Base-by-base conservation (phyloP, 2,888 invertebrate genomes). In the Pasiphila rectangulata region DNA sequence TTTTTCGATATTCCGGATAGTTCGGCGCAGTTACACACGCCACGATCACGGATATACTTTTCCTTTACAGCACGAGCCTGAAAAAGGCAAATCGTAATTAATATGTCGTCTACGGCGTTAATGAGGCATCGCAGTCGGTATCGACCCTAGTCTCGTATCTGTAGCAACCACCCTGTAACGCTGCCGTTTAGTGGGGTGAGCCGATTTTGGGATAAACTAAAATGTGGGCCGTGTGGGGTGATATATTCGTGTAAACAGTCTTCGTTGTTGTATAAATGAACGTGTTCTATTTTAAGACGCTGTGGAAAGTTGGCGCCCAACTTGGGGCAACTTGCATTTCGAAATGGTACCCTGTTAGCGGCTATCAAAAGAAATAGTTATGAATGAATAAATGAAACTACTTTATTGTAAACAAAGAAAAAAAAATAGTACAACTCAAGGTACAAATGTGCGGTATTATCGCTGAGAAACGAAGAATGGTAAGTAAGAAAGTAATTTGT, bases 101-200 rank as follows among this genome's bases (percentile, higher is more conserved):
- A 55, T 53, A 44, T 47, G 47, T 41, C 47, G 52, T 51, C 54
- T 47, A 43, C 48, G 49, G 41, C 51, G 49, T 49, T 55, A 57
- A 57, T 54, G 59, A 60, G 57, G 46, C 51, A 50, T 54, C 43
- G 44, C 42, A 29, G 32, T 42, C 36, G 32, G 10, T 52, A 56
- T 56, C 54, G 58, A 58, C 38, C 50, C 40, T 41, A 21, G 43
- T 21, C 40, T 43, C 38, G 37, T 12, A 19, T 13, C 30, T 37
- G 30, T 36, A 36, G 15, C 42, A 19, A 36, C 42, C 42, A 20
- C 23, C 25, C 24, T 38, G 24, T 25, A 6, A 25, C 17, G 36
- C 16, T 37, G 37, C 10, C 25, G 34, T 39, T 39, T 17, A 19
- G 32, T n/a, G n/a, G 34, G 38, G 34, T 29, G 13, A 25, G 23